A percentile compares a stretch with the other conserved stretches of the same genome.
phyloP scores from a whole-genome alignment of 1,140 invertebrate genomes.

The Dinothrombium tinctorium region DNA sequence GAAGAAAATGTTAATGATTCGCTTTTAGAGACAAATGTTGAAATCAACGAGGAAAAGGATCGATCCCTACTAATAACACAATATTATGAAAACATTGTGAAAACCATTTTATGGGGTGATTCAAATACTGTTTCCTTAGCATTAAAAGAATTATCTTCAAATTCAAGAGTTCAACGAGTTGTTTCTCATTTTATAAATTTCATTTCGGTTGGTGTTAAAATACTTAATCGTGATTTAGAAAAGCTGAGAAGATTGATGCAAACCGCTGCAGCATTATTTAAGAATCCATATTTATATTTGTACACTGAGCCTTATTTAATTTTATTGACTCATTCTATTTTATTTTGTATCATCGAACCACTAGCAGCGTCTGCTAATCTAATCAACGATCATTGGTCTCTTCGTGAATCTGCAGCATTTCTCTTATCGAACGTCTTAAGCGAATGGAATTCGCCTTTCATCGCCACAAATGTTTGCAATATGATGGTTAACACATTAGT shows the following conservation, averaged over 20 bases:
- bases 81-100: no score
- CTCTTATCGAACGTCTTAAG: slow-evolving; percentile 20
- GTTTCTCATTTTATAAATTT: slow-evolving; percentile 22
- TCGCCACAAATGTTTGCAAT: slow-evolving; percentile 18
- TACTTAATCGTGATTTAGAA: slow-evolving; percentile 20
- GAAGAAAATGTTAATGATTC: background rate
- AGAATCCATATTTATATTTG: slow-evolving; percentile 18
- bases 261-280: slow-evolving; percentile 18
- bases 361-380: slow-evolving; percentile 10
- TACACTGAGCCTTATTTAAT: slow-evolving; percentile 21
- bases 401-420: slow-evolving; percentile 21
- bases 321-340: slow-evolving; percentile 19
- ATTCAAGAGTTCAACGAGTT: slow-evolving; percentile 19
- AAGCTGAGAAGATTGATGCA: slow-evolving; percentile 20
- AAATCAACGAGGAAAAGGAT: no score
- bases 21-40: background rate
- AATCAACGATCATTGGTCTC: slow-evolving; percentile 20
- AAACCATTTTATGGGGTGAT: background rate
- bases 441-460: slow-evolving; percentile 17
- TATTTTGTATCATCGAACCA: slow-evolving; percentile 21
- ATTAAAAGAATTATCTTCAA: slow-evolving; percentile 18
- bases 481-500: slow-evolving; percentile 17
- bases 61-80: no score
- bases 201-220: slow-evolving; percentile 22
- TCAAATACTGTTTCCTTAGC: slow-evolving; percentile 10